These are phyloP conservation scores for Cercopithecus mitis DNA, from an alignment of 2,797 vertebrate species.

Conservation along the genomic window DNA sequence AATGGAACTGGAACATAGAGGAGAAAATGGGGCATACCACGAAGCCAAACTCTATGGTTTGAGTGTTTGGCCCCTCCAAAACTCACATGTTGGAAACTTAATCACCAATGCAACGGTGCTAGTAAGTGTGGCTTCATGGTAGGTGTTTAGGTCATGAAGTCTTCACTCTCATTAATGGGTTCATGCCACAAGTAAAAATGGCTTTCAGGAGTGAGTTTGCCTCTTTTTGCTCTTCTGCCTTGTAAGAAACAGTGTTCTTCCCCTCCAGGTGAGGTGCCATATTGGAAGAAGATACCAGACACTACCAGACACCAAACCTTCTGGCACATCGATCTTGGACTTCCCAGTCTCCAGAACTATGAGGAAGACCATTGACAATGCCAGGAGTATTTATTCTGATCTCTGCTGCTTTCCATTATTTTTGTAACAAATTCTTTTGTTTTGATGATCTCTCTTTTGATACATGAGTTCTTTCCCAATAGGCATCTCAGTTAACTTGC, in stretches of 20 bases:
- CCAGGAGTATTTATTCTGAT: neutral
- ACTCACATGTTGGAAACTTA: neutral
- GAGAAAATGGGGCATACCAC: neutral
- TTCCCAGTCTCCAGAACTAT: neutral
- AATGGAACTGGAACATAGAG: neutral
- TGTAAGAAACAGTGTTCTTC: neutral
- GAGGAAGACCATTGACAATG: neutral
- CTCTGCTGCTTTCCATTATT: neutral
- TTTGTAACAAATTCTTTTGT: neutral
- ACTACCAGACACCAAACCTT: neutral
- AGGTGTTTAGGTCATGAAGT: neutral
- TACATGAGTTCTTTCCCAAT: neutral
- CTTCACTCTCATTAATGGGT: neutral
- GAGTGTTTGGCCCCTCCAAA: neutral
- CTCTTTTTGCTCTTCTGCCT: neutral
- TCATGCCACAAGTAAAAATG: neutral
- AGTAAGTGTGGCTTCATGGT: neutral
- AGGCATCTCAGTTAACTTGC: neutral
- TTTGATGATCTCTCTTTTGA: neutral
- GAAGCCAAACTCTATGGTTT: neutral
- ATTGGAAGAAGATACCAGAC: neutral
- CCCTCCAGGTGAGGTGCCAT: too few relatives aligned
- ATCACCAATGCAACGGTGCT: neutral
- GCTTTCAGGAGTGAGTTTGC: neutral
- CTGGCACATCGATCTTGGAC: neutral